These are phyloP conservation scores for Drosophila ochracea DNA, from an alignment of 2,888 invertebrate species.

Conservation along the genomic window DNA sequence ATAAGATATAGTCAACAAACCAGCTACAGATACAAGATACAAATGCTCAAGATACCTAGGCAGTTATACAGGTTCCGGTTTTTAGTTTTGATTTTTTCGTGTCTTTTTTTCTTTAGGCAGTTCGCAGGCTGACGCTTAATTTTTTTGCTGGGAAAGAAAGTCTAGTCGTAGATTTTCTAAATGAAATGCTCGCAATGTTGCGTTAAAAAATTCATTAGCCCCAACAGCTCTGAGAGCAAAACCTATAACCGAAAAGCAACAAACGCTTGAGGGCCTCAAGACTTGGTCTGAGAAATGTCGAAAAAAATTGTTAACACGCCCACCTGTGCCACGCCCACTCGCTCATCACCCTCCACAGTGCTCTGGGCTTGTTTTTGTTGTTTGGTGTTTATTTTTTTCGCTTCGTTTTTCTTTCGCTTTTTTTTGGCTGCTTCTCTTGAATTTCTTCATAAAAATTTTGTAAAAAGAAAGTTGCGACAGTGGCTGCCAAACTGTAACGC, in stretches of 20 bases:
- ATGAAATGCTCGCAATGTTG: slow-evolving; percentile 69
- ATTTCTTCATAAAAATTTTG: slow-evolving; percentile 73
- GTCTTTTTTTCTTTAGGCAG: slow-evolving; percentile 4
- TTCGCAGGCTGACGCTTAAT: slow-evolving; percentile 17
- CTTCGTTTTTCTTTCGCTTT: slow-evolving; percentile 12
- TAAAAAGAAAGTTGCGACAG: slow-evolving; percentile 69
- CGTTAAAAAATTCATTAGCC: slow-evolving; percentile 65
- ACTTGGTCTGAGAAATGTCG: slow-evolving; percentile 43
- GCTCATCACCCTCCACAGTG: slow-evolving; percentile 13
- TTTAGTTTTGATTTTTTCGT: slow-evolving; percentile 9
- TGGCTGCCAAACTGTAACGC: slow-evolving; percentile 73
- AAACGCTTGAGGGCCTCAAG: slow-evolving; percentile 37
- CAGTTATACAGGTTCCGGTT: slow-evolving; percentile 44
- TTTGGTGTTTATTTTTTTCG: slow-evolving; percentile 24
- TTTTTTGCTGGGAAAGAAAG: slow-evolving; percentile 53
- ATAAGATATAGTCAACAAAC: slow-evolving; percentile 48
- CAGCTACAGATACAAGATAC: slow-evolving; percentile 32
- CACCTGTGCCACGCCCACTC: slow-evolving; percentile 53
- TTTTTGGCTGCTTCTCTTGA: slow-evolving; percentile 53
- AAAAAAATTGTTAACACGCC: slow-evolving; percentile 65
- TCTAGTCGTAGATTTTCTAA: slow-evolving; percentile 51
- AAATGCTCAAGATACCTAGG: slow-evolving; percentile 18
- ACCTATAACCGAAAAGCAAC: slow-evolving; percentile 12
- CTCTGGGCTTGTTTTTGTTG: slow-evolving; percentile 10
- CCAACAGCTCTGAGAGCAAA: slow-evolving; percentile 19